Evolutionary conservation across 2,888 invertebrate species (phyloP).

Genomic region (Drosophila borealis): DNA sequence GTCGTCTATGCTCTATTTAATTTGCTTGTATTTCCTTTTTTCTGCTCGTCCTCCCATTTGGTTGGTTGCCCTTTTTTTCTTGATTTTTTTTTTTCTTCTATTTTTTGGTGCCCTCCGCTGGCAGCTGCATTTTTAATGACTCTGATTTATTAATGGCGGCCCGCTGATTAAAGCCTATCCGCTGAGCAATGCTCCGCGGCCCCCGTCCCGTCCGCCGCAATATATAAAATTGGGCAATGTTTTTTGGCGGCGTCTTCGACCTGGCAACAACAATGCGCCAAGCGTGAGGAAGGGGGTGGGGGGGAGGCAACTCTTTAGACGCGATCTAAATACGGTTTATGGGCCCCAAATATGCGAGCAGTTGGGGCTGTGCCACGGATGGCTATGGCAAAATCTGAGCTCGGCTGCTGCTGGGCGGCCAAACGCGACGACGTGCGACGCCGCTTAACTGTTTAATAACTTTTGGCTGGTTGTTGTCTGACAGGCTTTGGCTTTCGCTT

Average conservation of each 20-base stretch:
- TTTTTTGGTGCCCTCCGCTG: constrained; percentile 38
- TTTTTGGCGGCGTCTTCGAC: constrained; percentile 62
- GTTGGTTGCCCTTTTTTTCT: constrained; percentile 53
- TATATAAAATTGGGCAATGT: constrained; percentile 75
- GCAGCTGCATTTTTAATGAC: constrained; percentile 84
- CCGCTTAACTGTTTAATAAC: constrained; percentile 80
- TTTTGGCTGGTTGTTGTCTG: constrained; percentile 64
- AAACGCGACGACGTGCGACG: constrained; percentile 79
- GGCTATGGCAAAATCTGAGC: constrained; percentile 36
- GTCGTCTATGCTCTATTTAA: background rate
- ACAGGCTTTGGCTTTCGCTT: constrained; percentile 27
- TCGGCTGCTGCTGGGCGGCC: constrained; percentile 46
- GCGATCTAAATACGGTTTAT: constrained; percentile 64
- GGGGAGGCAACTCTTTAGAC: constrained; percentile 53
- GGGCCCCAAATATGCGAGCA: constrained; percentile 27
- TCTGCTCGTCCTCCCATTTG: constrained; percentile 38
- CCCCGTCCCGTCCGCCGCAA: constrained; percentile 19
- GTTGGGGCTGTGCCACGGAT: background rate
- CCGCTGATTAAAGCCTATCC: constrained; percentile 82
- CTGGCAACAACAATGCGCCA: constrained; percentile 45
- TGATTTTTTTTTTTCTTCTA: constrained; percentile 13
- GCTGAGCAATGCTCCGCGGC: constrained; percentile 27
- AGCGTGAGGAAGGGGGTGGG: background rate
- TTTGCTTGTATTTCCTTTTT: constrained; percentile 22
- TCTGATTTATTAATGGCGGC: constrained; percentile 84